Percentiles rank a stretch among this genome's conserved stretches.
Conservation (phyloP, 2,113 vertebrate species). For the Clarias gariepinus region DNA sequence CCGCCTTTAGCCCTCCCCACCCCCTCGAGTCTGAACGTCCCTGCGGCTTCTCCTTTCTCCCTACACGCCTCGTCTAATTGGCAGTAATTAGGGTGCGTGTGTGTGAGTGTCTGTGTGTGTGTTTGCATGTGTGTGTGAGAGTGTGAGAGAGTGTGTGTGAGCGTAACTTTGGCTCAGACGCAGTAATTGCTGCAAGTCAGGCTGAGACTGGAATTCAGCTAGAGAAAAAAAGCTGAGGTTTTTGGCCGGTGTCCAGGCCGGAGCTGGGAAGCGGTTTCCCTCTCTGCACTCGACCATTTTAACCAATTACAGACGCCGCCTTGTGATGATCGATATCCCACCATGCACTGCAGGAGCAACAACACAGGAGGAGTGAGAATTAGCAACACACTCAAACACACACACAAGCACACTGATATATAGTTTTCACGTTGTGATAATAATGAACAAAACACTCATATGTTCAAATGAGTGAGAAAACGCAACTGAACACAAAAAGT, state of each 20-base stretch:
- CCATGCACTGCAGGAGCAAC: conserved; percentile 70
- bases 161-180: conserved; percentile 81
- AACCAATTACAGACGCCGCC: conserved; percentile 82
- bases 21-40: conserved; percentile 73
- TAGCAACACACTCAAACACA: not conserved
- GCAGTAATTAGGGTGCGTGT: conserved; percentile 76
- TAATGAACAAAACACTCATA: not conserved
- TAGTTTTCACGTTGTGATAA: not conserved
- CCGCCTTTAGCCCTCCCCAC: conserved; percentile 66
- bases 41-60: conserved; percentile 78
- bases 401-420: not conserved
- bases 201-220: conserved; percentile 80
- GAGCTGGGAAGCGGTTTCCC: conserved; percentile 81
- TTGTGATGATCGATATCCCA: conserved; percentile 78
- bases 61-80: conserved; percentile 83
- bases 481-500: not conserved
- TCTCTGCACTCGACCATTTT: conserved; percentile 79
- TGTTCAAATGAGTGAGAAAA: not conserved
- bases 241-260: conserved; percentile 76
- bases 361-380: conserved; percentile 64
- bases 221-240: conserved; percentile 73
- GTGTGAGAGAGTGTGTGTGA: conserved; percentile 40
- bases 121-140: not conserved
- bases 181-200: conserved; percentile 85
- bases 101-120: conserved; percentile 62